phyloP scores from a whole-genome alignment of 2,113 vertebrate genomes.

The Anarrhichthys ocellatus region DNA sequence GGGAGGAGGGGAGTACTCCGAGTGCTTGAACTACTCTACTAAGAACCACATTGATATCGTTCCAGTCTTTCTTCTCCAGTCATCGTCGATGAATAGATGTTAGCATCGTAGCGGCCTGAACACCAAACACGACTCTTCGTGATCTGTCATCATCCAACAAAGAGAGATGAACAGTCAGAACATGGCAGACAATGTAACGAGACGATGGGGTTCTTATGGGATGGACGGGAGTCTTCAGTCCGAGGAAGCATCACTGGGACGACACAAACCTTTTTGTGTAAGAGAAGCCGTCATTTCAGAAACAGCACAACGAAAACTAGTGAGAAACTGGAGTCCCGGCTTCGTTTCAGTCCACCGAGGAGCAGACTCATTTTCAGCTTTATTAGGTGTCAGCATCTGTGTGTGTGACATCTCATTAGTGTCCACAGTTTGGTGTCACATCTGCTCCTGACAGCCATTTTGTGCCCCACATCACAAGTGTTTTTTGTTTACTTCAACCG shows the following conservation, averaged over 20 bases:
- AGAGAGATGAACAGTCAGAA: conserved; percentile 31
- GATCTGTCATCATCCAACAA: conserved; percentile 13
- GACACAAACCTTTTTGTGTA: background rate
- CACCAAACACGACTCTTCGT: background rate
- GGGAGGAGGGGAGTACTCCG: background rate
- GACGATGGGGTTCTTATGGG: background rate
- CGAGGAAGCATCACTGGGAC: background rate
- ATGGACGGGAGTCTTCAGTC: background rate
- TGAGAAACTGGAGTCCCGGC: conserved; percentile 7
- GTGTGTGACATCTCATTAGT: conserved; percentile 9
- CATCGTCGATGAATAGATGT: background rate
- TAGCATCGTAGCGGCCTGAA: conserved; percentile 7
- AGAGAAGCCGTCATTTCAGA: conserved; percentile 3
- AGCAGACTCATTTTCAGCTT: background rate
- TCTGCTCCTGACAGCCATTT: conserved; percentile 39
- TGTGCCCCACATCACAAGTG: conserved; percentile 39
- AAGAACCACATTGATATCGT: conserved; percentile 14
- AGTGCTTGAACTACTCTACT: conserved; percentile 39
- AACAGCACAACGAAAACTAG: conserved; percentile 1
- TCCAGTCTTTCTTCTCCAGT: background rate
- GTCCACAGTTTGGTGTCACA: conserved; percentile 43
- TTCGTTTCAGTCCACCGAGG: conserved; percentile 25
- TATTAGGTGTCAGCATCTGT: conserved; percentile 14
- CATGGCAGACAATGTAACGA: background rate
- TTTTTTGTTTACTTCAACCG: conserved; percentile 22